Evolutionary conservation across 1,140 invertebrate species (phyloP).

Genomic region (Drosophila chauvacae): DNA sequence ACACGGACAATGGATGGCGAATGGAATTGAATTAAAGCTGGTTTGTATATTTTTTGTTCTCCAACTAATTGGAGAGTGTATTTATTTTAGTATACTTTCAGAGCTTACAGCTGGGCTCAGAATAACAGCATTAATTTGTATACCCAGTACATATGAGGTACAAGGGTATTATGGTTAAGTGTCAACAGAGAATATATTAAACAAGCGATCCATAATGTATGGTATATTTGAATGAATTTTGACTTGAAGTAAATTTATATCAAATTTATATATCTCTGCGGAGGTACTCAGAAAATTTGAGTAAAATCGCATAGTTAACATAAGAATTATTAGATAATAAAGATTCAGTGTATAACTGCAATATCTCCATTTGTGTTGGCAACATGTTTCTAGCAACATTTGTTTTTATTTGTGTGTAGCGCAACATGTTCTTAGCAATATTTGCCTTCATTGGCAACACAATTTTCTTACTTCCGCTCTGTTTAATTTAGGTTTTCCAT

Average conservation of each 20-base stretch:
- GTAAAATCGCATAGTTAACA: neutral
- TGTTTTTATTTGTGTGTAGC: too few species aligned
- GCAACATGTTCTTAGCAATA: neutral
- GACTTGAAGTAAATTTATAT: neutral
- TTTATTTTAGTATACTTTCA: neutral
- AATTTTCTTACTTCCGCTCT: neutral
- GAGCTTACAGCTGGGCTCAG: neutral
- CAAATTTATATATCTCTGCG: too few species aligned
- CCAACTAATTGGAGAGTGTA: constrained; percentile 21
- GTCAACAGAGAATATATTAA: neutral
- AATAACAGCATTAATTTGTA: neutral
- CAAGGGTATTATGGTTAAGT: neutral
- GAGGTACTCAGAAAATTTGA: too few species aligned
- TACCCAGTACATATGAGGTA: neutral
- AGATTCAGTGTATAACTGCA: too few species aligned
- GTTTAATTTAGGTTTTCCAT: too few species aligned
- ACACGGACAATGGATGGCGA: constrained; percentile 42
- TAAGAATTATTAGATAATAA: neutral
- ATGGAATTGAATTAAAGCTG: constrained; percentile 61
- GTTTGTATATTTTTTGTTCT: constrained; percentile 9
- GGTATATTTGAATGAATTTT: neutral
- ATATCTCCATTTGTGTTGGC: neutral
- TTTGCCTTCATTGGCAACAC: neutral
- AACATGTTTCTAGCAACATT: neutral
- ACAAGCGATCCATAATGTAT: neutral